Evolutionary conservation across 2,888 invertebrate genomes (phyloP).

Genomic region (Allygus modestus): DNA sequence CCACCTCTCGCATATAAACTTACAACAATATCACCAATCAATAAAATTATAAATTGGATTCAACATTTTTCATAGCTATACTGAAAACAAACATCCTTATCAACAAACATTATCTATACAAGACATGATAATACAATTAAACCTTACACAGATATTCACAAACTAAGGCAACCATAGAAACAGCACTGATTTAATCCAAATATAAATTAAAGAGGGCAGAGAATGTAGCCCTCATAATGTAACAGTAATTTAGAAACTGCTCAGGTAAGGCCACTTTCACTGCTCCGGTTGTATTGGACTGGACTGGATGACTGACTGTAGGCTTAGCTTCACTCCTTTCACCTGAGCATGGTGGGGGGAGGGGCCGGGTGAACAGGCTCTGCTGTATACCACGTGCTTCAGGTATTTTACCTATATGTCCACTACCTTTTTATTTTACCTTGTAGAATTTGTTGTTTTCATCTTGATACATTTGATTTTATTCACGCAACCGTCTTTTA

Average conservation of each 20-base stretch:
- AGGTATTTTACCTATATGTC: too few species aligned
- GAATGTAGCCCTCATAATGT: not conserved
- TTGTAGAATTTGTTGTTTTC: too few species aligned
- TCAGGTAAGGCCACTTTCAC: constrained; percentile 12
- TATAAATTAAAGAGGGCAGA: not conserved
- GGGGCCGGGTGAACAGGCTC: not conserved
- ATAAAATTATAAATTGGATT: too few species aligned
- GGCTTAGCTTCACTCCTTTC: constrained; percentile 24
- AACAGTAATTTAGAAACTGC: constrained; percentile 22
- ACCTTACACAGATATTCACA: not conserved
- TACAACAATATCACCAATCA: too few species aligned
- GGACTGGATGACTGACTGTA: constrained; percentile 10
- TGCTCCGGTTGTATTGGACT: constrained; percentile 7
- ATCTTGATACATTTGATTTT: too few species aligned
- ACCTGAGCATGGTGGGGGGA: not conserved
- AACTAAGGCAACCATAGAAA: not conserved
- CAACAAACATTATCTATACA: not conserved
- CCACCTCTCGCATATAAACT: too few species aligned
- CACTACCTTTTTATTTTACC: too few species aligned
- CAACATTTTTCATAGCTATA: not conserved
- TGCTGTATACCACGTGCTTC: too few species aligned
- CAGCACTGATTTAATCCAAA: not conserved
- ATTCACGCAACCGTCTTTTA: too few species aligned
- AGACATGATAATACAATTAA: not conserved
- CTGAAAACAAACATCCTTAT: not conserved